phyloP scores from a whole-genome alignment of 64 coral and sea anemone species.

The Trachythela sp. region DNA sequence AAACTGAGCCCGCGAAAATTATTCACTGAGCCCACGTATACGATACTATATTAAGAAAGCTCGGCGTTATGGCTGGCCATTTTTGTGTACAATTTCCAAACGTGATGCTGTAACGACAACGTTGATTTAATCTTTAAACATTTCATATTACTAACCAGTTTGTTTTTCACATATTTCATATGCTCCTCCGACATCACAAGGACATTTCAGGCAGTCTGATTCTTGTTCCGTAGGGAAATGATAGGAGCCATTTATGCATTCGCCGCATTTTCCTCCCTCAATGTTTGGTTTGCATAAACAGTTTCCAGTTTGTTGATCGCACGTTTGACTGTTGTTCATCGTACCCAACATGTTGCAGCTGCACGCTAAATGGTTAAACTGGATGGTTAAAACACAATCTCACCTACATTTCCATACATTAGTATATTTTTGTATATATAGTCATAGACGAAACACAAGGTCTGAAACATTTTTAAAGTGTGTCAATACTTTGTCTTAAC shows the following conservation, averaged over 20 bases:
- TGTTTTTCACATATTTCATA: constrained; percentile 54
- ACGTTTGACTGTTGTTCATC: constrained; percentile 40
- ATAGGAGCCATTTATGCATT: constrained; percentile 66
- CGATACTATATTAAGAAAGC: too few species aligned
- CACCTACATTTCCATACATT: too few species aligned
- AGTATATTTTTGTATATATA: too few species aligned
- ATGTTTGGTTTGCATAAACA: constrained; percentile 59
- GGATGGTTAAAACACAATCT: background rate
- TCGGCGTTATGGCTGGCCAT: too few species aligned
- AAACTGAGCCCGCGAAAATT: too few species aligned
- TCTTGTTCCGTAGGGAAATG: constrained; percentile 38
- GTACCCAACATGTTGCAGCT: constrained; percentile 60
- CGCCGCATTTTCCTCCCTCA: constrained; percentile 53
- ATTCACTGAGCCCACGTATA: too few species aligned
- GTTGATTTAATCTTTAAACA: too few species aligned
- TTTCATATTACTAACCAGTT: constrained; percentile 74
- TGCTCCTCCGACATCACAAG: constrained; percentile 80
- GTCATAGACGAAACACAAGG: too few species aligned
- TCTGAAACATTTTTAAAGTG: too few species aligned
- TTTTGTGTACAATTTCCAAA: too few species aligned
- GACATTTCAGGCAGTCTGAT: constrained; percentile 55
- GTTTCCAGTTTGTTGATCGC: constrained; percentile 59
- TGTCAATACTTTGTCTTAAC: too few species aligned
- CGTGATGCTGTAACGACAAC: too few species aligned
- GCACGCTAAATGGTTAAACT: background rate